These are phyloP conservation scores for Adela reaumurella DNA, from an alignment of 2,888 invertebrate species.

Conservation along the genomic window DNA sequence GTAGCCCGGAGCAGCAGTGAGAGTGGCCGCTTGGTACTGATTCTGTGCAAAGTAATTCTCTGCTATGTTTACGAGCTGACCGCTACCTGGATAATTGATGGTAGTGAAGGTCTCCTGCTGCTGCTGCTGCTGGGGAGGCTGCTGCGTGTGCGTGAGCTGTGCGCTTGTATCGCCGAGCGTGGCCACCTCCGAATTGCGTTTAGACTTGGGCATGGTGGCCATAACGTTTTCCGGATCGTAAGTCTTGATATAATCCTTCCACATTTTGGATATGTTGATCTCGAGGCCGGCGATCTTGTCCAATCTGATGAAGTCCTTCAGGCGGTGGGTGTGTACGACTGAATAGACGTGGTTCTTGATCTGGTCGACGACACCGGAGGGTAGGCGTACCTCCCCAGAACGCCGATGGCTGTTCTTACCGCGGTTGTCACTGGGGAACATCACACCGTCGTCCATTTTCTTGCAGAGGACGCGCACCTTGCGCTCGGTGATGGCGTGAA, in stretches of 20 bases:
- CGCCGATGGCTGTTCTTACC: slow-evolving; percentile 52
- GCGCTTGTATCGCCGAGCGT: slow-evolving; percentile 19
- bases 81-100: slow-evolving; percentile 41
- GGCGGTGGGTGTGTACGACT: slow-evolving; percentile 47
- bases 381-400: slow-evolving; percentile 48
- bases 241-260: slow-evolving; percentile 54
- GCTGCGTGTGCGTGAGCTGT: slow-evolving; percentile 16
- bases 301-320: slow-evolving; percentile 50
- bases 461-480: slow-evolving; percentile 56
- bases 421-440: slow-evolving; percentile 55
- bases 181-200: slow-evolving; percentile 30
- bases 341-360: slow-evolving; percentile 54
- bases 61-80: slow-evolving; percentile 45
- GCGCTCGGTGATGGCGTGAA: slow-evolving; percentile 54
- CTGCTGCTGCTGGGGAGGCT: slow-evolving; percentile 20
- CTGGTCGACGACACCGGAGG: slow-evolving; percentile 44
- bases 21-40: slow-evolving; percentile 38
- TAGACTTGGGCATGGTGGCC: slow-evolving; percentile 47
- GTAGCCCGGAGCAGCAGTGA: slow-evolving; percentile 30
- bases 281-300: slow-evolving; percentile 54
- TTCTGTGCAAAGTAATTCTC: slow-evolving; percentile 48
- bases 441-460: slow-evolving; percentile 57
- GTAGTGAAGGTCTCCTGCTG: slow-evolving; percentile 32
- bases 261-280: slow-evolving; percentile 57
- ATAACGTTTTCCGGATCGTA: slow-evolving; percentile 51